Percentiles rank a stretch among this genome's conserved stretches.
Evolutionary conservation across 2,888 invertebrate genomes (phyloP).

Genomic region (Mythimna impura): DNA sequence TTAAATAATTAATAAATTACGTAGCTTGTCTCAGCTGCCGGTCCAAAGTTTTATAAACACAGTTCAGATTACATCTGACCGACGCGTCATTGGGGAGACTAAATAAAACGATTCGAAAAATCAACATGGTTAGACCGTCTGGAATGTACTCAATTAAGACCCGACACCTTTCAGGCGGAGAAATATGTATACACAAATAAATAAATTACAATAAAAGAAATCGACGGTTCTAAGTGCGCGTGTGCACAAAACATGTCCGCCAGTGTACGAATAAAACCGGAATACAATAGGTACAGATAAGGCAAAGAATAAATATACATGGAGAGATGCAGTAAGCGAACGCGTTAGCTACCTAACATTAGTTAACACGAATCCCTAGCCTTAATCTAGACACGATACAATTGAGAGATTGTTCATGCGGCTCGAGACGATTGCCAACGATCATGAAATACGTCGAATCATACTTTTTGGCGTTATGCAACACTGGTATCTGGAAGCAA

Average conservation of each 20-base stretch:
- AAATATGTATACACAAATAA: constrained; percentile 76
- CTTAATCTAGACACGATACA: constrained; percentile 86
- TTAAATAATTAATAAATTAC: constrained; percentile 61
- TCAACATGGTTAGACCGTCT: constrained; percentile 88
- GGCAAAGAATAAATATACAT: constrained; percentile 76
- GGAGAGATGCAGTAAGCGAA: constrained; percentile 83
- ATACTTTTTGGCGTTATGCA: constrained; percentile 21
- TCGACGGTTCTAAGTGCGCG: constrained; percentile 47
- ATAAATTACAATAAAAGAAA: constrained; percentile 72
- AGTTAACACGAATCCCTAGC: constrained; percentile 88
- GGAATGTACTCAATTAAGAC: constrained; percentile 88
- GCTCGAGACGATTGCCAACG: constrained; percentile 49
- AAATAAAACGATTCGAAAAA: constrained; percentile 76
- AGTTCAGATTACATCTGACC: constrained; percentile 86
- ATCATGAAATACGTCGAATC: constrained; percentile 13
- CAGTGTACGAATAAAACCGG: constrained; percentile 59
- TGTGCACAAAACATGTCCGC: constrained; percentile 36
- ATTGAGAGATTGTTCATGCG: constrained; percentile 60
- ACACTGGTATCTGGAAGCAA: constrained; percentile 37
- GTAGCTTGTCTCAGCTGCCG: constrained; percentile 66
- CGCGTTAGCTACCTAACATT: constrained; percentile 87
- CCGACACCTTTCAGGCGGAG: constrained; percentile 89
- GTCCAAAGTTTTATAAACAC: constrained; percentile 81
- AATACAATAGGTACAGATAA: constrained; percentile 67
- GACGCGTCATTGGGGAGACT: constrained; percentile 63